Conservation (phyloP, 2,888 invertebrate genomes). For the Dasysyrphus albostriatus region DNA sequence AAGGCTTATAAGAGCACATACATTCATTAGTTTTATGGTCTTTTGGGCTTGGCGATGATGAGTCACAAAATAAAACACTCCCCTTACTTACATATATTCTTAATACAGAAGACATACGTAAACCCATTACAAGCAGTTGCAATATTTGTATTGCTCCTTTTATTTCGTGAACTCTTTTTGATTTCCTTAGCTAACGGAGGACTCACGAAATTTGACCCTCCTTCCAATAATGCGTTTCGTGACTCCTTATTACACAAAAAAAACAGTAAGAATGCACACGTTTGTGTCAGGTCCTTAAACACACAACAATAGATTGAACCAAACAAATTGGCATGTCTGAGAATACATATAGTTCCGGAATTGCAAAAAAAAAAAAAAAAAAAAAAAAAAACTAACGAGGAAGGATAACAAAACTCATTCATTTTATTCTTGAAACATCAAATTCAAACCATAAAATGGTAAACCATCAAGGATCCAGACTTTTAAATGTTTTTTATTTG, state of each 20-base stretch:
- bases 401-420: conserved; percentile 36
- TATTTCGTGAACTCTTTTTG: neutral
- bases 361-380: neutral
- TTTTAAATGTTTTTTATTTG: conserved; percentile 34
- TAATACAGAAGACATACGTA: neutral
- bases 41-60: neutral
- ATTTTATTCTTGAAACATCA: conserved; percentile 35
- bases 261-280: neutral
- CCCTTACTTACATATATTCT: neutral
- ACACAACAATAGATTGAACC: neutral
- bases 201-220: neutral
- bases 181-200: neutral
- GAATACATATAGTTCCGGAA: neutral
- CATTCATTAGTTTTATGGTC: neutral
- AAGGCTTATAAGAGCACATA: neutral
- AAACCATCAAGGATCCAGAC: conserved; percentile 41
- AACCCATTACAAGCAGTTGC: neutral
- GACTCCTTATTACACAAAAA: neutral
- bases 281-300: conserved; percentile 4
- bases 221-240: neutral
- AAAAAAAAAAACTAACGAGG: neutral
- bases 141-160: neutral
- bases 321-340: conserved; percentile 26
- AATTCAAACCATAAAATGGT: conserved; percentile 27
- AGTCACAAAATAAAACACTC: neutral